Evolutionary conservation across 2,888 invertebrate species (phyloP).

Genomic region (Meliscaeva auricollis): DNA sequence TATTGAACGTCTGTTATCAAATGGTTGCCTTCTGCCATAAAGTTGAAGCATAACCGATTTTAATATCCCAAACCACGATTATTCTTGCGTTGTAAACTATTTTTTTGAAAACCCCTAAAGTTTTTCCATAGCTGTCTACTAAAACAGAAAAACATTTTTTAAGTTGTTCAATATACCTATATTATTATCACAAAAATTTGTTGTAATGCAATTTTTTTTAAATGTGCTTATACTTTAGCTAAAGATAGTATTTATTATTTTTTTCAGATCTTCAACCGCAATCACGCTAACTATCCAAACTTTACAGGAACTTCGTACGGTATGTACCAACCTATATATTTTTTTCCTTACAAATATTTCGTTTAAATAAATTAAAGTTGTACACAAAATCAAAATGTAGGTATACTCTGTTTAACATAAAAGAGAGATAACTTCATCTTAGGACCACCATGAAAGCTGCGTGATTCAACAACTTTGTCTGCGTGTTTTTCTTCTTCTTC

Average conservation of each 20-base stretch:
- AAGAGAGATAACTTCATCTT: slow-evolving; percentile 47
- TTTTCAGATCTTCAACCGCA: slow-evolving; percentile 76
- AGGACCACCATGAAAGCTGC: slow-evolving; percentile 65
- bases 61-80: too few species aligned
- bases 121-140: too few species aligned
- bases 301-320: slow-evolving; percentile 76
- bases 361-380: slow-evolving; percentile 57
- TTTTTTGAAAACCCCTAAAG: too few species aligned
- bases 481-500: slow-evolving; percentile 25
- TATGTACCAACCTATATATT: slow-evolving; percentile 62
- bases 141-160: too few species aligned
- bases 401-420: slow-evolving; percentile 36
- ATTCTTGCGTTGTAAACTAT: too few species aligned
- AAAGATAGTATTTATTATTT: not conserved
- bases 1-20: too few species aligned
- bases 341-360: slow-evolving; percentile 7
- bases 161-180: too few species aligned
- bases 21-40: too few species aligned
- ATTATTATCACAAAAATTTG: too few species aligned
- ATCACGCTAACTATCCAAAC: slow-evolving; percentile 66
- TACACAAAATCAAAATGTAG: slow-evolving; percentile 56
- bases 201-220: too few species aligned
- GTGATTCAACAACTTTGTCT: slow-evolving; percentile 17
- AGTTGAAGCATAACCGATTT: too few species aligned
- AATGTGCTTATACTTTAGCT: too few species aligned